These are phyloP conservation scores for Argyra leucocephala DNA, from an alignment of 2,888 invertebrate species.

Conservation along the genomic window DNA sequence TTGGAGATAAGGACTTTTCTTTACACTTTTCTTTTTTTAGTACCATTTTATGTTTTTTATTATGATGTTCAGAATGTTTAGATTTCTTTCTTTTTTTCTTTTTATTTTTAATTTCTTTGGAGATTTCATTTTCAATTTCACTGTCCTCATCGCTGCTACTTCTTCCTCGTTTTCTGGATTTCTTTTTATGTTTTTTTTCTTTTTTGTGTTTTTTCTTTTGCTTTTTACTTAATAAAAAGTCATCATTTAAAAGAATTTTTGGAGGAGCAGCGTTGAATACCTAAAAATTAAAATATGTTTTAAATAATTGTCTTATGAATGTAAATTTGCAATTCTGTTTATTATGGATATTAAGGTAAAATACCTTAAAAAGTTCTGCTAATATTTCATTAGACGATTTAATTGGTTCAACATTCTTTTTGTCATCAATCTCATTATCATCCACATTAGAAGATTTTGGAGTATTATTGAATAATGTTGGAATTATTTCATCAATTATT, in stretches of 20 bases:
- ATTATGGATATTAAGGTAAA: too few relatives aligned
- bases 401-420: slow-evolving; percentile 36
- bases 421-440: slow-evolving; percentile 28
- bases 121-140: slow-evolving; percentile 24
- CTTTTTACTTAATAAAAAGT: slow-evolving; percentile 33
- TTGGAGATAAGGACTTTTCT: slow-evolving; percentile 19
- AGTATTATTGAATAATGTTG: not conserved
- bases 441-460: not conserved
- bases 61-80: slow-evolving; percentile 28
- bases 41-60: slow-evolving; percentile 27
- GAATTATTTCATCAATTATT: slow-evolving; percentile 14
- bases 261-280: slow-evolving; percentile 67
- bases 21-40: slow-evolving; percentile 29
- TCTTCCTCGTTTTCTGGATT: slow-evolving; percentile 27
- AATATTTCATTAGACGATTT: slow-evolving; percentile 57
- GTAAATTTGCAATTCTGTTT: too few relatives aligned
- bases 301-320: not conserved
- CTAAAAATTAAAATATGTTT: slow-evolving; percentile 4
- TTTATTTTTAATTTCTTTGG: slow-evolving; percentile 24
- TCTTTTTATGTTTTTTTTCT: slow-evolving; percentile 40
- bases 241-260: slow-evolving; percentile 46
- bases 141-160: slow-evolving; percentile 28
- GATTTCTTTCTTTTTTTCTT: slow-evolving; percentile 27
- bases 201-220: slow-evolving; percentile 38
- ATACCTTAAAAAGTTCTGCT: slow-evolving; percentile 63